A percentile compares a stretch with the other conserved stretches of the same genome.
Conservation (phyloP, 1,140 invertebrate genomes). For the Bradynema listronoti region DNA sequence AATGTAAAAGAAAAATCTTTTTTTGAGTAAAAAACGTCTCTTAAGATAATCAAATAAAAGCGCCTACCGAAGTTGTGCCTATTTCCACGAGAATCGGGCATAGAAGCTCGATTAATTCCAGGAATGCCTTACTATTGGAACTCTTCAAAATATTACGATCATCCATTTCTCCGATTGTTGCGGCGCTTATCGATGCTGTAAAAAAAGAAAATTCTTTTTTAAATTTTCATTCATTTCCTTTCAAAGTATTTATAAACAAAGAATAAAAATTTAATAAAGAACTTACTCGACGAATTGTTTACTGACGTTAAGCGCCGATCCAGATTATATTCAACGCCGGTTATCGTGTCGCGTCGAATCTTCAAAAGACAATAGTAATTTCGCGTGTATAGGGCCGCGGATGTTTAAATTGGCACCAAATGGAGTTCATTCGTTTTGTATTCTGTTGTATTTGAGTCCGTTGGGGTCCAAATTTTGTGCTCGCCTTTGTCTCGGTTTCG, state of each 20-base stretch:
- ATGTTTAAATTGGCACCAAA: too few species aligned
- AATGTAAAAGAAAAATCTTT: too few species aligned
- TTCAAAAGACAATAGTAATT: too few species aligned
- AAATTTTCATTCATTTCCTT: constrained; percentile 7
- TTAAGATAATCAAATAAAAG: too few species aligned
- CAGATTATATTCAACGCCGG: constrained; percentile 1
- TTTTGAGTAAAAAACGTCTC: too few species aligned
- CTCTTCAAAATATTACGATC: constrained; percentile 25
- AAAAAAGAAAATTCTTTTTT: background rate
- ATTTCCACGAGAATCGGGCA: constrained; percentile 53
- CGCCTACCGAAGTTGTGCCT: constrained; percentile 43
- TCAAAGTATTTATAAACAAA: constrained; percentile 5
- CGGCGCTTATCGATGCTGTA: background rate
- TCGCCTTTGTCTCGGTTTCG: too few species aligned
- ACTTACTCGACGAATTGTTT: background rate
- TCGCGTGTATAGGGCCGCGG: too few species aligned
- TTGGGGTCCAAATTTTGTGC: too few species aligned
- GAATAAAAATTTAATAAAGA: background rate
- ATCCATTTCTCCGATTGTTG: constrained; percentile 2
- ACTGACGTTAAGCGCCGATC: constrained; percentile 21
- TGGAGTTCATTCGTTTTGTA: too few species aligned
- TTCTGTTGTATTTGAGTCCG: too few species aligned
- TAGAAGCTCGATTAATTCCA: constrained; percentile 31
- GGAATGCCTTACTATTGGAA: constrained; percentile 16
- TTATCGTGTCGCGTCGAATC: constrained; percentile 1